phyloP scores from a whole-genome alignment of 2,888 invertebrate species.

The Amiota mariae region DNA sequence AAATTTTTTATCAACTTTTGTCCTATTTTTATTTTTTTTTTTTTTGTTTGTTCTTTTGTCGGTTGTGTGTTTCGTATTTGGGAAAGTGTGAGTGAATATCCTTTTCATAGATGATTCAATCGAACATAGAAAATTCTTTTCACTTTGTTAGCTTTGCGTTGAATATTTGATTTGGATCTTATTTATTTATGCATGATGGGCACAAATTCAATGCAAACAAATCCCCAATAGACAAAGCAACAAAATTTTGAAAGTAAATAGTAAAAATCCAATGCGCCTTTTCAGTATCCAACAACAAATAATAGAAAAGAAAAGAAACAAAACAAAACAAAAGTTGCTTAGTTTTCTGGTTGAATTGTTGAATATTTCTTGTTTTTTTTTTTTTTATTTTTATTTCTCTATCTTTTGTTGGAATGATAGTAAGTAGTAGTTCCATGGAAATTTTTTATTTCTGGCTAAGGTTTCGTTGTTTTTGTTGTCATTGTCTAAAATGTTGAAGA shows the following conservation, averaged over 20 bases:
- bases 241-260: constrained; percentile 1
- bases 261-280: background rate
- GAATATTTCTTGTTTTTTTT: constrained; percentile 11
- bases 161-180: constrained; percentile 20
- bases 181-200: constrained; percentile 17
- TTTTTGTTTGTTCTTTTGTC: too few relatives aligned
- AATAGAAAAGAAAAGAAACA: background rate
- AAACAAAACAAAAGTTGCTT: too few relatives aligned
- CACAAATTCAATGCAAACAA: constrained; percentile 8
- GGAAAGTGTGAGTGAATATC: constrained; percentile 1
- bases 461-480: background rate
- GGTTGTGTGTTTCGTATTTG: background rate
- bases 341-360: too few relatives aligned
- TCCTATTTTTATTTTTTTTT: too few relatives aligned
- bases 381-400: too few relatives aligned
- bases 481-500: background rate
- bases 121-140: background rate
- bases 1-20: background rate
- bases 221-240: constrained; percentile 6
- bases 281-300: background rate
- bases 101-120: background rate
- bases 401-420: too few relatives aligned
- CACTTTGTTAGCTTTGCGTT: constrained; percentile 17
- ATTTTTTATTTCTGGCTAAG: too few relatives aligned
- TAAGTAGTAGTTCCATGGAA: too few relatives aligned